Evolutionary conservation across 2,888 invertebrate species (phyloP).

Genomic region (Dryobotodes eremita): DNA sequence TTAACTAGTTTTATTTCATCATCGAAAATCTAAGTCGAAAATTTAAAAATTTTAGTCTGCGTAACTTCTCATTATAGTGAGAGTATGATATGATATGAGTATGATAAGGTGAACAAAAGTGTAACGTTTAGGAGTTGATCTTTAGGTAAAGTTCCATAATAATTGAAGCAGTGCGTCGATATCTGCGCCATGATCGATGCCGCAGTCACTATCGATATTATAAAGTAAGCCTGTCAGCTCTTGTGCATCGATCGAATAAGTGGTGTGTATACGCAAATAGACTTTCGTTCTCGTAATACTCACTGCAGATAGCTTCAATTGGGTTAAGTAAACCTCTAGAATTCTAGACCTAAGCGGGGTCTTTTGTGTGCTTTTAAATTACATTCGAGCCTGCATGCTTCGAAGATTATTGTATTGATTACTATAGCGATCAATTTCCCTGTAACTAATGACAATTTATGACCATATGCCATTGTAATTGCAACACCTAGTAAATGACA

Average conservation of each 20-base stretch:
- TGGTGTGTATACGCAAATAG: slow-evolving; percentile 20
- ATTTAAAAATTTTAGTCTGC: neutral
- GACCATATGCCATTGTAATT: neutral
- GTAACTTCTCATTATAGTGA: neutral
- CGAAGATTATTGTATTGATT: slow-evolving; percentile 22
- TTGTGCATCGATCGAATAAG: slow-evolving; percentile 17
- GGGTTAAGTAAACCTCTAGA: slow-evolving; percentile 18
- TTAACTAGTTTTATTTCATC: neutral
- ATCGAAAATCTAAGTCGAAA: neutral
- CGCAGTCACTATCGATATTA: neutral
- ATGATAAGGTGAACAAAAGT: neutral
- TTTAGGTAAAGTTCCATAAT: neutral
- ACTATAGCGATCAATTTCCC: slow-evolving; percentile 8
- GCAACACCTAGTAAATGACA: neutral
- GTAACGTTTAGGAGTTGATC: neutral
- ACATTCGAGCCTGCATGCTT: neutral
- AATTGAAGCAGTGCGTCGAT: neutral
- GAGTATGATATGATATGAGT: too few species aligned
- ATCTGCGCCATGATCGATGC: neutral
- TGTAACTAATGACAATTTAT: neutral
- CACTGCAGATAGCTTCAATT: slow-evolving; percentile 25
- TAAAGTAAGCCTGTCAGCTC: neutral
- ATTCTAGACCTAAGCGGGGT: neutral
- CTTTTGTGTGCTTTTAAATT: slow-evolving; percentile 3
- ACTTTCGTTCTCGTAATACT: neutral